These are phyloP conservation scores for Anastrepha obliqua DNA, from an alignment of 1,140 invertebrate genomes.

Conservation along the genomic window DNA sequence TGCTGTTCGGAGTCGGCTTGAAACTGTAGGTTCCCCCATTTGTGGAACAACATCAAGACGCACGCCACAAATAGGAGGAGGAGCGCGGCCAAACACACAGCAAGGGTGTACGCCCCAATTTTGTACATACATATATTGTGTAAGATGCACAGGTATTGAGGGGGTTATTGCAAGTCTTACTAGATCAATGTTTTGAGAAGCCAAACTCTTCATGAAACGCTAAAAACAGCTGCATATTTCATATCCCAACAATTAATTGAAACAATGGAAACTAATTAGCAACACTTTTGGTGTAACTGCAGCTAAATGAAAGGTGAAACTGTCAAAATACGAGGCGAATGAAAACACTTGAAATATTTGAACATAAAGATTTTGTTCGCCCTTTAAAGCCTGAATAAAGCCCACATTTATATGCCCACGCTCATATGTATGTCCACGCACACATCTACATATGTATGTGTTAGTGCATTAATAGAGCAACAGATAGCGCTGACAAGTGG, in stretches of 20 bases:
- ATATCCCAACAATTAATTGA: neutral
- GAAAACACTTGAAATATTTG: neutral
- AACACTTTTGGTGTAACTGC: neutral
- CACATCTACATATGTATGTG: no score
- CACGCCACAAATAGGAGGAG: no score
- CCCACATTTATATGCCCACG: neutral
- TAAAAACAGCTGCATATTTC: neutral
- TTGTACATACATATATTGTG: no score
- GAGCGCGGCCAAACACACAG: no score
- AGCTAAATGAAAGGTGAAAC: neutral
- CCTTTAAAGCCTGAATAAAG: neutral
- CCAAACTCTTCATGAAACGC: neutral
- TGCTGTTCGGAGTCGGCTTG: no score
- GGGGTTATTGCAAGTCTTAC: no score
- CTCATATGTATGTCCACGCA: no score
- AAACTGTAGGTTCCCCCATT: no score
- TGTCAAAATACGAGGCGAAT: neutral
- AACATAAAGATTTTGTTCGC: neutral
- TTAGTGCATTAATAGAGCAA: neutral
- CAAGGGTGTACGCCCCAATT: no score
- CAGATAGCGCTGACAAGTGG: neutral
- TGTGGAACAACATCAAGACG: no score
- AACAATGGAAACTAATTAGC: slow-evolving; percentile 55
- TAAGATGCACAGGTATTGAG: no score
- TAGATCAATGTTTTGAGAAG: neutral